Evolutionary conservation across 2,888 invertebrate species (phyloP).

Genomic region (Dryobotodes eremita): DNA sequence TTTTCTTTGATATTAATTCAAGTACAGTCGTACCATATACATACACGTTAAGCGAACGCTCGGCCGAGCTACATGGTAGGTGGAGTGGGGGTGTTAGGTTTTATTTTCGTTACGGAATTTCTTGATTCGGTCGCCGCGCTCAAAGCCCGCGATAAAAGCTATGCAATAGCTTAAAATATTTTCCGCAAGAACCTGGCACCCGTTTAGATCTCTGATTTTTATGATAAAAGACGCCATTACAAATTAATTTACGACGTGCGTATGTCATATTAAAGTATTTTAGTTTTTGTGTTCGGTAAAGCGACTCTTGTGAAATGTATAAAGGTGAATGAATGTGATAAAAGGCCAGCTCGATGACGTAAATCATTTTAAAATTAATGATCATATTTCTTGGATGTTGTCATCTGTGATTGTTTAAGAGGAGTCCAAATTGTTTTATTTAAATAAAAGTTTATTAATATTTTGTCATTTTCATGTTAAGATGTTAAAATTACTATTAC

Average conservation of each 20-base stretch:
- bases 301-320: slow-evolving; percentile 53
- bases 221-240: slow-evolving; percentile 46
- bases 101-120: no score
- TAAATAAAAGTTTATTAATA: slow-evolving; percentile 1
- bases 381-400: slow-evolving; percentile 31
- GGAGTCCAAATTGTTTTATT: slow-evolving; percentile 9
- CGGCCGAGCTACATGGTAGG: no score
- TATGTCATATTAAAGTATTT: slow-evolving; percentile 50
- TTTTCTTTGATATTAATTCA: no score
- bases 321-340: slow-evolving; percentile 53
- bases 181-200: background rate
- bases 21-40: no score
- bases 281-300: slow-evolving; percentile 48
- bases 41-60: no score
- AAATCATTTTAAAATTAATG: slow-evolving; percentile 58
- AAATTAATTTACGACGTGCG: slow-evolving; percentile 57
- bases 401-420: slow-evolving; percentile 20
- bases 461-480: background rate
- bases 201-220: slow-evolving; percentile 38
- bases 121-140: no score
- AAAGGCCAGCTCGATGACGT: slow-evolving; percentile 54
- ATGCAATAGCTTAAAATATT: no score
- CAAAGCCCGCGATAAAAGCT: no score
- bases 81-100: no score
- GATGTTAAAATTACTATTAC: no score